These are phyloP conservation scores for Cheumatopsyche charites DNA, from an alignment of 1,140 invertebrate species.

Conservation along the genomic window DNA sequence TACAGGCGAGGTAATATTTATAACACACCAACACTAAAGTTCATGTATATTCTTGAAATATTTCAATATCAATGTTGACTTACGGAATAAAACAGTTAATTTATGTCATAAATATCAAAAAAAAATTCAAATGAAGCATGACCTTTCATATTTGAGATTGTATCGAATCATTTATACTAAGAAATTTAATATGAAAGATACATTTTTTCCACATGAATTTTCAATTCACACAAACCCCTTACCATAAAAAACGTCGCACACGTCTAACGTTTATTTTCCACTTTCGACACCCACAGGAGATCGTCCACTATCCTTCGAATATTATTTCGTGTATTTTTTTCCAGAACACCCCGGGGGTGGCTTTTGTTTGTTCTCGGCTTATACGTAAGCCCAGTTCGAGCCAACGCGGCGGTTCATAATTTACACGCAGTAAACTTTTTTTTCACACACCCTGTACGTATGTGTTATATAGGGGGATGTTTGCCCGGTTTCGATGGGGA, in stretches of 20 bases:
- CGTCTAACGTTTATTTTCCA: too few species aligned
- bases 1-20: too few species aligned
- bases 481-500: neutral
- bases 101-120: too few species aligned
- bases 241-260: too few species aligned
- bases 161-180: neutral
- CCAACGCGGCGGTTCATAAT: slow-evolving; percentile 12
- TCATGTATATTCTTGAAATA: too few species aligned
- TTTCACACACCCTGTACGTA: neutral
- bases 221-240: too few species aligned
- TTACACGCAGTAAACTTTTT: slow-evolving; percentile 22
- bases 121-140: too few species aligned
- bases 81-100: too few species aligned
- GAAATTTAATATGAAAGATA: too few species aligned
- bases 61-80: too few species aligned
- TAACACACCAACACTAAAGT: too few species aligned
- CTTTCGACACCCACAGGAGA: neutral
- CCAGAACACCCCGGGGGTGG: neutral
- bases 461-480: neutral
- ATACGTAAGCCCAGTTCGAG: neutral
- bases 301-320: neutral
- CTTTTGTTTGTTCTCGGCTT: slow-evolving; percentile 19
- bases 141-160: neutral
- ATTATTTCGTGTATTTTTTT: neutral
- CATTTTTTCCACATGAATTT: too few species aligned